Evolutionary conservation across 2,113 vertebrate genomes (phyloP).

Genomic region (Brachyistius frenatus): DNA sequence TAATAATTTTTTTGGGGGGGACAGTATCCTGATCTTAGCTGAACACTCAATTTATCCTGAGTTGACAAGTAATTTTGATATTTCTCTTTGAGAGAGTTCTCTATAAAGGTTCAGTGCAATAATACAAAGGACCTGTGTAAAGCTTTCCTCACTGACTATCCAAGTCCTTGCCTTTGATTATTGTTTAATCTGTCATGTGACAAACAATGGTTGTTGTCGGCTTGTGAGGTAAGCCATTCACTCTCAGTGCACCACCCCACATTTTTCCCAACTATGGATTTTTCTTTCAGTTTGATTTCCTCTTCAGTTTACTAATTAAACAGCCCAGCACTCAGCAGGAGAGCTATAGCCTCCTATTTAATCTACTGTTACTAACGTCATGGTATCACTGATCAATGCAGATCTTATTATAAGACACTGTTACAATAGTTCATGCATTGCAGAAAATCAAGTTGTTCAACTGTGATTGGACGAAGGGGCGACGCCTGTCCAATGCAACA

Average conservation of each 20-base stretch:
- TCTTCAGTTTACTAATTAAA: slow-evolving; percentile 78
- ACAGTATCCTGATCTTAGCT: neutral
- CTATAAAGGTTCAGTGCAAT: no score
- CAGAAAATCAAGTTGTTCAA: slow-evolving; percentile 37
- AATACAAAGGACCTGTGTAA: no score
- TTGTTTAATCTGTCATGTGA: slow-evolving; percentile 32
- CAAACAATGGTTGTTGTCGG: neutral
- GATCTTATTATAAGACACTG: slow-evolving; percentile 57
- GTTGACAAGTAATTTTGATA: no score
- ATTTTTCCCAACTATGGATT: slow-evolving; percentile 70
- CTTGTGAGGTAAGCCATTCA: slow-evolving; percentile 31
- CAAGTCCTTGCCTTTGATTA: slow-evolving; percentile 27
- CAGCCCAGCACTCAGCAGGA: slow-evolving; percentile 51
- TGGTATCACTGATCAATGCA: slow-evolving; percentile 70
- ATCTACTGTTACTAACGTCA: slow-evolving; percentile 69
- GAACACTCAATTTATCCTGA: slow-evolving; percentile 4
- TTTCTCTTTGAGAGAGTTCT: no score
- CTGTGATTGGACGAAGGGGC: slow-evolving; percentile 35
- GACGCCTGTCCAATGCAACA: slow-evolving; percentile 37
- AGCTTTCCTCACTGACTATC: neutral
- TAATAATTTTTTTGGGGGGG: no score
- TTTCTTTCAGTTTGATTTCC: slow-evolving; percentile 72
- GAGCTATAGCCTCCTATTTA: slow-evolving; percentile 53
- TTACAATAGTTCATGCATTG: slow-evolving; percentile 48
- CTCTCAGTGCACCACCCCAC: slow-evolving; percentile 19